These are phyloP conservation scores for Acronicta aceris DNA, from an alignment of 2,888 invertebrate genomes.

Conservation along the genomic window DNA sequence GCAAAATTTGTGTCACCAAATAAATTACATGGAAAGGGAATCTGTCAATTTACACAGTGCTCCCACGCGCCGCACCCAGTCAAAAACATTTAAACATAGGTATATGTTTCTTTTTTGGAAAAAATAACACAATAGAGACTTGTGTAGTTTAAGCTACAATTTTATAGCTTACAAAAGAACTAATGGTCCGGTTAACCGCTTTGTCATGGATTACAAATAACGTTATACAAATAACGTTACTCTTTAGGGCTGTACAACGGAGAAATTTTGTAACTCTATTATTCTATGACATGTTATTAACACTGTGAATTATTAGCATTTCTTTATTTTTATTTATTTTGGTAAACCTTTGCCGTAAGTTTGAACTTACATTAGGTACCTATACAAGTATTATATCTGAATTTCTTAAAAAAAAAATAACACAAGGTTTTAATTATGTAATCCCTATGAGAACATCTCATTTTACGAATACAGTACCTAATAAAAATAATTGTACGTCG, in stretches of 20 bases:
- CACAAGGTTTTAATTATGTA: too few relatives aligned
- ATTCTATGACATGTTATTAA: too few relatives aligned
- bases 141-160: constrained; percentile 54
- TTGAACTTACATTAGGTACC: too few relatives aligned
- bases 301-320: too few relatives aligned
- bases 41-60: constrained; percentile 18
- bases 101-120: constrained; percentile 38
- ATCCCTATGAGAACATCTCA: too few relatives aligned
- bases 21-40: constrained; percentile 31
- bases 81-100: constrained; percentile 63
- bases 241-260: constrained; percentile 47
- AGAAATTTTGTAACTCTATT: constrained; percentile 30
- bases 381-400: too few relatives aligned
- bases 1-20: constrained; percentile 44
- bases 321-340: too few relatives aligned
- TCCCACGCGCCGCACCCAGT: constrained; percentile 66
- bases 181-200: constrained; percentile 82
- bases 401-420: too few relatives aligned
- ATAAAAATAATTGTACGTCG: too few relatives aligned
- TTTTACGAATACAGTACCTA: too few relatives aligned
- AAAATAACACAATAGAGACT: constrained; percentile 48
- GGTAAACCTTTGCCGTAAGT: not conserved
- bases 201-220: constrained; percentile 73
- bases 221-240: constrained; percentile 67
- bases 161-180: constrained; percentile 72